Conservation (phyloP, 1,140 invertebrate species). For the Cardiocondyla obscurior region DNA sequence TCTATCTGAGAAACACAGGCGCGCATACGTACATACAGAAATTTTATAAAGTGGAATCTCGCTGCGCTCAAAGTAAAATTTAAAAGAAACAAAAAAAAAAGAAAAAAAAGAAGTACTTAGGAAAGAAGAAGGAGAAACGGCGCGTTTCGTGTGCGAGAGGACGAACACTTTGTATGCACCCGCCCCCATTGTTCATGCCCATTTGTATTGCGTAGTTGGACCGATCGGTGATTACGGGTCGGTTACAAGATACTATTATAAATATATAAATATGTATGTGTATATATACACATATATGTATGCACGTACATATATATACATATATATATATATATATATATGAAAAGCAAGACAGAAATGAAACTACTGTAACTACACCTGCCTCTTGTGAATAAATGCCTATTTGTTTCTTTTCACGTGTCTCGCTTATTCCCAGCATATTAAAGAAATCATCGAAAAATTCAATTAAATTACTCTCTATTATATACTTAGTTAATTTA, state of each 20-base stretch:
- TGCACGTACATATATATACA: constrained; percentile 47
- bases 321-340: constrained; percentile 4
- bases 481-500: no score
- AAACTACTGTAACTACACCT: constrained; percentile 82
- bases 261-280: constrained; percentile 59
- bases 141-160: constrained; percentile 66
- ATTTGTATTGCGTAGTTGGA: constrained; percentile 79
- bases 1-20: constrained; percentile 49
- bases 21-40: not conserved
- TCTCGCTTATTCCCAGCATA: constrained; percentile 44
- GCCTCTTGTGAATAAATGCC: constrained; percentile 84
- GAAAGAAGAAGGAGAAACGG: constrained; percentile 27
- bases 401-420: constrained; percentile 82
- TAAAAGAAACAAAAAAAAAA: not conserved
- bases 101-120: not conserved
- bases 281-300: constrained; percentile 43
- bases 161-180: constrained; percentile 76
- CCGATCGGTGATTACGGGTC: constrained; percentile 67
- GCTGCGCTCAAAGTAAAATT: constrained; percentile 41
- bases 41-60: constrained; percentile 60
- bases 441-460: no score
- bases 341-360: constrained; percentile 77
- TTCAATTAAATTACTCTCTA: no score
- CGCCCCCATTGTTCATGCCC: constrained; percentile 77
- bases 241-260: constrained; percentile 76